phyloP scores from a whole-genome alignment of 2,888 invertebrate species.

The Hypercompe scribonia region DNA sequence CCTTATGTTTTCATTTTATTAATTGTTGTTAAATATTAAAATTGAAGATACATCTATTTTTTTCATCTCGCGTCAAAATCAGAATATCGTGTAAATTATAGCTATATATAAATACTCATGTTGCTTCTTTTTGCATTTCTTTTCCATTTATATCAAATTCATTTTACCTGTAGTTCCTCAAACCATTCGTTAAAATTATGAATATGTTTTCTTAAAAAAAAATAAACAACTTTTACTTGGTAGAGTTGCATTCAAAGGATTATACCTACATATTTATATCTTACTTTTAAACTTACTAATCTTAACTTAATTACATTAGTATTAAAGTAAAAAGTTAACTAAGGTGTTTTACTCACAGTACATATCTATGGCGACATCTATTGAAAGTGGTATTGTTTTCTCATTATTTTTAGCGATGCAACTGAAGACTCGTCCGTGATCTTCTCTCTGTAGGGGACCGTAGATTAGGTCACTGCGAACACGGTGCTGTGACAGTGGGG shows the following conservation, averaged over 20 bases:
- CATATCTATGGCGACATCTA: conserved; percentile 89
- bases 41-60: neutral
- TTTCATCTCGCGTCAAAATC: neutral
- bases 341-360: conserved; percentile 85
- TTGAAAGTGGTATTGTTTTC: conserved; percentile 88
- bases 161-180: too few species aligned
- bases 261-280: too few species aligned
- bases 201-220: too few species aligned
- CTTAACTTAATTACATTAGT: neutral
- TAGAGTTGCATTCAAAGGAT: too few species aligned
- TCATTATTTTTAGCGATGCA: conserved; percentile 91
- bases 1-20: neutral
- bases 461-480: conserved; percentile 88
- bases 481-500: conserved; percentile 87
- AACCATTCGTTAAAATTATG: too few species aligned
- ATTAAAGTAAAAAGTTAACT: neutral
- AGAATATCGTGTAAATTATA: too few species aligned
- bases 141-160: too few species aligned
- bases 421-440: conserved; percentile 88
- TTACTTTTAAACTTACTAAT: neutral
- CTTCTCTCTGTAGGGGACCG: conserved; percentile 87
- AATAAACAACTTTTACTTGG: neutral
- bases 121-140: too few species aligned
- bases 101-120: too few species aligned
- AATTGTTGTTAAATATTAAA: too few species aligned